Evolutionary conservation across 2,113 vertebrate genomes (phyloP).

Genomic region (Bubo bubo): DNA sequence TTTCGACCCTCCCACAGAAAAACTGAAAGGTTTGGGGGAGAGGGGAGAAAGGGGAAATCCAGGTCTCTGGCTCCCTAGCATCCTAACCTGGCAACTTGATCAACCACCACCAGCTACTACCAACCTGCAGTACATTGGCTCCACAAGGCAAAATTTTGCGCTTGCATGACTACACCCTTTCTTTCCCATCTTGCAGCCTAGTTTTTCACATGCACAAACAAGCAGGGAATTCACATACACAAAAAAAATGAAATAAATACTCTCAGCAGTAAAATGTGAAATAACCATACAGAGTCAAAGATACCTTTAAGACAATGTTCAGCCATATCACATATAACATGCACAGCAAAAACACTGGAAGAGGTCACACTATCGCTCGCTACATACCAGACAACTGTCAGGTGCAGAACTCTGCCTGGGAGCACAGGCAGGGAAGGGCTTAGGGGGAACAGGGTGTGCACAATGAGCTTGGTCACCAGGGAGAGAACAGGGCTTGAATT

Average conservation of each 20-base stretch:
- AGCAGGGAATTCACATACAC: not conserved
- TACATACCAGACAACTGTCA: not conserved
- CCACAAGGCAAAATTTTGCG: not conserved
- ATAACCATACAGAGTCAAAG: not conserved
- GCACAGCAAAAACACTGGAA: not conserved
- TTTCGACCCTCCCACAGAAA: not conserved
- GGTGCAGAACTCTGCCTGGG: not conserved
- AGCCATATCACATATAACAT: not conserved
- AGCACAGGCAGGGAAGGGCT: not conserved
- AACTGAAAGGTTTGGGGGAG: not conserved
- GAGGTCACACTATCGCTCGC: not conserved
- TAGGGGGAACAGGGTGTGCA: not conserved
- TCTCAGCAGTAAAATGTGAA: not conserved
- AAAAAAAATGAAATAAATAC: not conserved
- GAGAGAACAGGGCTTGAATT: not conserved
- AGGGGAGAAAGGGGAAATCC: not conserved
- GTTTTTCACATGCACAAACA: not conserved
- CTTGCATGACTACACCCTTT: not conserved
- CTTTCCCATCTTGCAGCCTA: not conserved
- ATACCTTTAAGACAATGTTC: not conserved
- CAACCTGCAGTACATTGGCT: not conserved
- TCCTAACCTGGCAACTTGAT: not conserved
- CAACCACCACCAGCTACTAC: not conserved
- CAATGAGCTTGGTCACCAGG: not conserved
- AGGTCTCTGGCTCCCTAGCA: not conserved